Conservation (phyloP, 2,888 invertebrate species). For the Carabus problematicus region DNA sequence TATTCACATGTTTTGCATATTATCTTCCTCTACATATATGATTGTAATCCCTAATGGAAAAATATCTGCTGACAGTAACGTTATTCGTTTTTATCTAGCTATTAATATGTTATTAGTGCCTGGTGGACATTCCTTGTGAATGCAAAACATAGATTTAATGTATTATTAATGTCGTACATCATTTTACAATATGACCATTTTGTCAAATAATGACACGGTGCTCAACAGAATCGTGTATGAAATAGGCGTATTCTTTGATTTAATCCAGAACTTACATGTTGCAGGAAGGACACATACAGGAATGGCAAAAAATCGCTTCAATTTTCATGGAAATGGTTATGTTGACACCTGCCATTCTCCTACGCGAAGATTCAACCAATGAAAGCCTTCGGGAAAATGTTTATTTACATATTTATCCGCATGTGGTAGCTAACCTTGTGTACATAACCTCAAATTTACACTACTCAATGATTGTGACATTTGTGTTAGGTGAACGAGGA, state of each 20-base stretch:
- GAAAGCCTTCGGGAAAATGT: not conserved
- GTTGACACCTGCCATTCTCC: conserved; percentile 47
- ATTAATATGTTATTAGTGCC: no score
- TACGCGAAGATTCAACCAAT: not conserved
- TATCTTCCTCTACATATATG: no score
- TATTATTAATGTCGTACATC: not conserved
- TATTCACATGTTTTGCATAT: no score
- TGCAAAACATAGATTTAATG: no score
- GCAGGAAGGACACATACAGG: conserved; percentile 53
- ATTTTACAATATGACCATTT: not conserved
- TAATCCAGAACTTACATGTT: conserved; percentile 40
- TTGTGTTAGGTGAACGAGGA: not conserved
- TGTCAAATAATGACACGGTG: not conserved
- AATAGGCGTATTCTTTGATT: no score
- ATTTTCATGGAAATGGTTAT: conserved; percentile 57
- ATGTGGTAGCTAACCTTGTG: not conserved
- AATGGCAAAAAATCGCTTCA: conserved; percentile 56
- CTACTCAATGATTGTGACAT: not conserved
- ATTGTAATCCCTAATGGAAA: no score
- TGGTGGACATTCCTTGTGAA: no score
- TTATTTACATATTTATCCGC: not conserved
- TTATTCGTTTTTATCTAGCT: no score
- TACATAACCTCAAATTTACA: not conserved
- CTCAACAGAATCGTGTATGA: not conserved
- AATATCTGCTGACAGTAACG: no score